Conservation (phyloP, 2,113 vertebrate species). For the Alethe diademata region DNA sequence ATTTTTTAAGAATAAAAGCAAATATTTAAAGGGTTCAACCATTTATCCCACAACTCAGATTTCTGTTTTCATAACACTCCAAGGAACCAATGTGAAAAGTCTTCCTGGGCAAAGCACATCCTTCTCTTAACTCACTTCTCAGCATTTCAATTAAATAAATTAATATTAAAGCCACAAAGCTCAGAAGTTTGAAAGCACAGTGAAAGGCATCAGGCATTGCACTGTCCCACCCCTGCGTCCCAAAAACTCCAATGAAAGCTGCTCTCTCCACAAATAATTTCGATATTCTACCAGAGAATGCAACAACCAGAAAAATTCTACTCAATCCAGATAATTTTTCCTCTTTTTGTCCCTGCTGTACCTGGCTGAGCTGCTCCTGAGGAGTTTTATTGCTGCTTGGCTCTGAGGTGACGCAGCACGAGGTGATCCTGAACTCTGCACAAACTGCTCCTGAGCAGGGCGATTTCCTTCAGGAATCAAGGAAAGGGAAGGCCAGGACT, state of each 20-base stretch:
- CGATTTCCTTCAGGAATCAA: not conserved
- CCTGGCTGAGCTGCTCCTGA: not conserved
- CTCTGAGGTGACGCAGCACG: fast-evolving
- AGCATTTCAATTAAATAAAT: not conserved
- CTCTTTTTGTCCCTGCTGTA: not conserved
- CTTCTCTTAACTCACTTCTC: not conserved
- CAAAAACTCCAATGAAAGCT: fast-evolving
- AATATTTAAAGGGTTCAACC: not conserved
- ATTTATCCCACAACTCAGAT: not conserved
- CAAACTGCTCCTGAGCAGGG: not conserved
- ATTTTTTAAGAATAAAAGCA: not conserved
- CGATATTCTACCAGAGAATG: not conserved
- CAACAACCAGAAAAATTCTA: not conserved
- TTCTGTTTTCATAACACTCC: not conserved
- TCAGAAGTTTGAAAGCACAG: not conserved
- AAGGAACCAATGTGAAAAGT: not conserved
- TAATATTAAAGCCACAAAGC: not conserved
- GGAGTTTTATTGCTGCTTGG: not conserved
- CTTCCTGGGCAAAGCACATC: not conserved
- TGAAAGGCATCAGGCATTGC: not conserved
- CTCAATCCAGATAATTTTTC: not conserved
- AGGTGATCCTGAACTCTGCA: not conserved
- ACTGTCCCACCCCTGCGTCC: not conserved
- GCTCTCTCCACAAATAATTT: not conserved
- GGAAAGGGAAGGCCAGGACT: not conserved